phyloP scores from a whole-genome alignment of 2,797 vertebrate species.

The Anableps anableps region DNA sequence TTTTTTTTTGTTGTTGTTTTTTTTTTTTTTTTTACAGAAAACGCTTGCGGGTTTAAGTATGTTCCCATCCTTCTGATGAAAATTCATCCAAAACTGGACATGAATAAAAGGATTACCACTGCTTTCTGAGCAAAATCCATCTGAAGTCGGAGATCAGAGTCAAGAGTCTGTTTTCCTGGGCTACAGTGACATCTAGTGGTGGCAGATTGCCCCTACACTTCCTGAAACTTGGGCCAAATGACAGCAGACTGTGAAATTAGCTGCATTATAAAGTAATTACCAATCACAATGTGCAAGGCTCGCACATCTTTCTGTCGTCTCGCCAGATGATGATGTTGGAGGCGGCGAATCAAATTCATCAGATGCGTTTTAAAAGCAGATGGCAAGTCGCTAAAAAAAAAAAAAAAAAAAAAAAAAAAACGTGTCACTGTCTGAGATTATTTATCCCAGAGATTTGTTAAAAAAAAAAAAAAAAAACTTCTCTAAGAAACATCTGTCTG shows the following conservation, averaged over 20 bases:
- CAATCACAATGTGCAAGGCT: neutral
- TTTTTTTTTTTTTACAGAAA: too few relatives aligned
- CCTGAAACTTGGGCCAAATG: neutral
- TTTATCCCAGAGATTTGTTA: neutral
- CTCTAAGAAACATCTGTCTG: neutral
- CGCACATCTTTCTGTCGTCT: neutral
- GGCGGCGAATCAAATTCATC: conserved; percentile 1
- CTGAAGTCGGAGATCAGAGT: neutral
- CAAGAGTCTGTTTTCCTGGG: conserved; percentile 4
- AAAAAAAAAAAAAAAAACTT: neutral
- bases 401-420: neutral
- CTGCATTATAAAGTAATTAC: conserved; percentile 1
- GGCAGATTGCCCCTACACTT: neutral
- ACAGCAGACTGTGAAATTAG: conserved; percentile 2
- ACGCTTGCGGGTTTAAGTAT: conserved; percentile 41
- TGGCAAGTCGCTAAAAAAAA: neutral
- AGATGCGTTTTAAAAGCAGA: neutral
- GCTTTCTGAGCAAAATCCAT: conserved; percentile 6
- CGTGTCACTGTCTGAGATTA: neutral
- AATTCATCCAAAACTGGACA: conserved; percentile 40
- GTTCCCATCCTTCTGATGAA: conserved; percentile 25
- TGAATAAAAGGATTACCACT: conserved; percentile 32
- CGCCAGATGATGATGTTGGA: neutral
- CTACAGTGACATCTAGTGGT: conserved; percentile 56
- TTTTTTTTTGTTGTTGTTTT: too few relatives aligned